Base-by-base conservation (phyloP, 2,797 vertebrate genomes). In the Darevskia nairensis region DNA sequence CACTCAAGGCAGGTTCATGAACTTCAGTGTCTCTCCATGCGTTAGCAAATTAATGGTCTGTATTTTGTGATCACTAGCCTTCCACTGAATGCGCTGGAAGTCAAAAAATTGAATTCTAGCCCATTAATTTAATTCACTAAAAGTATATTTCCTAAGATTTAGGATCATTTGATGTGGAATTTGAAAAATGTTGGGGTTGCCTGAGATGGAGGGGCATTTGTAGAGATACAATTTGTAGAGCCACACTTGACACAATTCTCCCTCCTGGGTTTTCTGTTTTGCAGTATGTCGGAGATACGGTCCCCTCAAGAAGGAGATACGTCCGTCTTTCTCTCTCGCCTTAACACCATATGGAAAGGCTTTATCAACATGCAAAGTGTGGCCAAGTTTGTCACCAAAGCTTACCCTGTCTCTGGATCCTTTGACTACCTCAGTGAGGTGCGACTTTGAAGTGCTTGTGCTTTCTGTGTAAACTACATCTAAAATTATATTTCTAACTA, bases 301-400 rank as follows among this genome's bases (percentile, higher is more conserved):
- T 96, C 97, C 1, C 95, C 97, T 82, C 94, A 96, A 69, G 97
- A 98, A 92, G 97, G 96, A 23, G 98, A 98, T 76, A 99, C 98
- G 0, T 91, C 96, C 68, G 94, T 97, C 90, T 99, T 99, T 85
- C 96, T 99, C 74, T 97, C 98, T 79, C 98, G 98, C 75, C 97
- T 98, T 94, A 97, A 95, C 90, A 97, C 98, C 44, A 91, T 99
- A 89, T 99, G 99, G 99, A 99, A 99, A 97, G 99, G 99, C 90
- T 99, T 99, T 93, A 97, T 99, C 92, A 99, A 99, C 96, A 99
- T 99, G 99, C 97, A 98, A 8, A 97, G 97, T 15, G 98, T 99
- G 85, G 98, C 99, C 41, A 99, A 99, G 95, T 99, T 99, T 96
- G 98, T 98, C 94, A 99, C 98, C 79, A 99, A 99, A 93, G 98